phyloP scores from a whole-genome alignment of 1,140 invertebrate species.

The Drosophila lini region DNA sequence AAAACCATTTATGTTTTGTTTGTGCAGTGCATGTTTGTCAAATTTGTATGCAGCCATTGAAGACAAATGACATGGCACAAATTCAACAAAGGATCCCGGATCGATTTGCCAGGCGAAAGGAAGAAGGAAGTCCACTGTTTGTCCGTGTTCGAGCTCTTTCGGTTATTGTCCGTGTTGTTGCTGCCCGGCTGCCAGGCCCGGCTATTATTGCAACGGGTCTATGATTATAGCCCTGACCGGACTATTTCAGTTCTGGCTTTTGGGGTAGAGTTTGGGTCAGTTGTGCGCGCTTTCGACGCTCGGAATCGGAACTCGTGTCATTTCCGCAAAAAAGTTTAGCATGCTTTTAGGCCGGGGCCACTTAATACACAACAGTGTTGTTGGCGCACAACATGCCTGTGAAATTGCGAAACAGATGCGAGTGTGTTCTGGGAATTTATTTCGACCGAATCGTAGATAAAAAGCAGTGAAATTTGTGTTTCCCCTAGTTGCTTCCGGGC shows the following conservation, averaged over 20 bases:
- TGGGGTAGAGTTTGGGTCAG: conserved; percentile 23
- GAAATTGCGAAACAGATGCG: conserved; percentile 48
- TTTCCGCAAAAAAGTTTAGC: conserved; percentile 76
- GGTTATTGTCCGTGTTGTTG: conserved; percentile 39
- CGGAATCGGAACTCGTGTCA: conserved; percentile 76
- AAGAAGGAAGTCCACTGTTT: conserved; percentile 37
- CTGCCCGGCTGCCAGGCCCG: conserved; percentile 2
- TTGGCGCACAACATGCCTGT: conserved; percentile 21
- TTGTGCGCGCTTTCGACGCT: conserved; percentile 44
- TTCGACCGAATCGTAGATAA: conserved; percentile 28
- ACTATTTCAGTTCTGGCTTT: conserved; percentile 4
- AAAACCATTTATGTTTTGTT: conserved; percentile 34
- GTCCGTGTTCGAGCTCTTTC: conserved; percentile 16
- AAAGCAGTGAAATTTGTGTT: conserved; percentile 25
- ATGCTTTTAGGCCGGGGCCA: conserved; percentile 73
- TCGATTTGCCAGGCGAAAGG: conserved; percentile 42
- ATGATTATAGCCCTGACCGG: conserved; percentile 44
- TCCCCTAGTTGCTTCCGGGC: conserved; percentile 27
- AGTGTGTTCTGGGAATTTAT: conserved; percentile 42
- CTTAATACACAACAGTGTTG: conserved; percentile 64
- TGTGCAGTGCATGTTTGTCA: conserved; percentile 9
- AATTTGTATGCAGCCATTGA: conserved; percentile 27
- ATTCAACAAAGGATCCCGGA: conserved; percentile 21
- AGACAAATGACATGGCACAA: conserved; percentile 28
- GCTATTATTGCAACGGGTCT: conserved; percentile 40